Conservation (phyloP, 1,140 invertebrate genomes). For the Drosophila pseudoananassae region DNA sequence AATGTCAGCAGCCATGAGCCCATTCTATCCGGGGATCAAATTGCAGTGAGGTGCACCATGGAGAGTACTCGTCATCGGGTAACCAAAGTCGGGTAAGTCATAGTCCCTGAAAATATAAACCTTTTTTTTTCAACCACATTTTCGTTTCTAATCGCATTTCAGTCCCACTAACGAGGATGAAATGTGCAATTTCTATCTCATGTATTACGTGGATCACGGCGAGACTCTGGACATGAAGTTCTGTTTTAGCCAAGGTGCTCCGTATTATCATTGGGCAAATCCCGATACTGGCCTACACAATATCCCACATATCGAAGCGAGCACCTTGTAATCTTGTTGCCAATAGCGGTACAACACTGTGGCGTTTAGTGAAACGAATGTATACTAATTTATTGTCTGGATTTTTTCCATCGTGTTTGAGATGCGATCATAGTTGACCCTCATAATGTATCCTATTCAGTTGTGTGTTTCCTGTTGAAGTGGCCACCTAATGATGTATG, state of each 20-base stretch:
- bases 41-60: conserved; percentile 97
- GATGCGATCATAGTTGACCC: conserved; percentile 55
- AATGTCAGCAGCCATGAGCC: conserved; percentile 88
- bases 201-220: conserved; percentile 97
- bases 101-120: neutral
- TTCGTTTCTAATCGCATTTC: conserved; percentile 6
- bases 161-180: conserved; percentile 96
- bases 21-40: conserved; percentile 88
- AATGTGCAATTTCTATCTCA: conserved; percentile 99
- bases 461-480: conserved; percentile 46
- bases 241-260: conserved; percentile 93
- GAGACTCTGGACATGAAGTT: conserved; percentile 92
- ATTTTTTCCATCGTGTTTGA: conserved; percentile 49
- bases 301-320: conserved; percentile 91
- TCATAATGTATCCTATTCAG: conserved; percentile 63
- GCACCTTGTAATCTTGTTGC: conserved; percentile 81
- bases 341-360: conserved; percentile 5
- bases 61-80: conserved; percentile 87
- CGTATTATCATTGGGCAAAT: conserved; percentile 91
- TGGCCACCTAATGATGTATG: conserved; percentile 53
- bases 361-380: conserved; percentile 52
- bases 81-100: conserved; percentile 91
- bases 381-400: conserved; percentile 69
- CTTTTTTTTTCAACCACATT: neutral
- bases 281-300: conserved; percentile 88